Base-by-base conservation (phyloP, 2,888 invertebrate species). In the Ormyrus pomaceus region DNA sequence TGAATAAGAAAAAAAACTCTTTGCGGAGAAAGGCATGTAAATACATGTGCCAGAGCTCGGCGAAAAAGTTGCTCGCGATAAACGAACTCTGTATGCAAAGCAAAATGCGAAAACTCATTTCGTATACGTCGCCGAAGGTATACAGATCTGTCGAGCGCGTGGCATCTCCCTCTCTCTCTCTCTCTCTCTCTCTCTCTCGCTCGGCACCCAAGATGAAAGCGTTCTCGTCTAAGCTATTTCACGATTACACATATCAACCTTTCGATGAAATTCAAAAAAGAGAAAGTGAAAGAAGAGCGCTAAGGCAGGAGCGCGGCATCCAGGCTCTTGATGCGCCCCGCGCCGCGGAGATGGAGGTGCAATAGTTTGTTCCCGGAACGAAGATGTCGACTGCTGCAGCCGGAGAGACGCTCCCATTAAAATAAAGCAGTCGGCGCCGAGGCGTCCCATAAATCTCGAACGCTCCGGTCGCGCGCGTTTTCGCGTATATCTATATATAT, bases 261-360 rank as follows among this genome's bases (percentile, higher is more conserved):
- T 9, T 6, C 11, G 65, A 71, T 72, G 71, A 75, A 75, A 77
- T 80, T 77, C 65, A 75, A 71, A 80, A 80, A 72, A 80, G 68
- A 62, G 76, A 76, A 76, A 72, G 68, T 64, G 34, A 72, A 77
- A 55, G 71, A 71, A 34, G 34, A 34, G 34, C 34, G 34, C 34
- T 2, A 34, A 34, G 34, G 34, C 34, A 34, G 34, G 34, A 34
- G 34, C 34, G 34, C 34, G 34, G 34, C 34, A 34, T 34, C 34
- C 34, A 34, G 34, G 34, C 34, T 34, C 34, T 34, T 34, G 34
- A 34, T 34, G 34, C 34, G 34, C 34, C 34, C 34, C 3, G 34
- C 34, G 34, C 34, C 34, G 4, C 13, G 46, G 4, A 61, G 55
- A 61, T 45, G 64, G 62, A 51, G 34, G 19, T 19, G 34, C 34